phyloP scores from a whole-genome alignment of 2,113 vertebrate genomes.

The Diphyllodes magnificus region DNA sequence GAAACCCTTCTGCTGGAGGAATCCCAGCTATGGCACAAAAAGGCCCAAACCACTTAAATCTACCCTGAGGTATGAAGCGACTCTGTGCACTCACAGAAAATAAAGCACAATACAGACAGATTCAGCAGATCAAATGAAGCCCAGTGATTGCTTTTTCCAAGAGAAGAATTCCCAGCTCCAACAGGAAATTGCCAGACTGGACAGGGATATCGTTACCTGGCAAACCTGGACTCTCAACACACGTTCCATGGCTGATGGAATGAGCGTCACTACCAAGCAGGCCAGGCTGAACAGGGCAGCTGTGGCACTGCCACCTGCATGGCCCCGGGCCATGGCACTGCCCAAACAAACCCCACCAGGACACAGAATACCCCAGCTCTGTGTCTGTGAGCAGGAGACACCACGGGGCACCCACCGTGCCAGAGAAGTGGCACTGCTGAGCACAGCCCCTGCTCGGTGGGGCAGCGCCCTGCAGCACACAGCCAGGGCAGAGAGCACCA shows the following conservation, averaged over 20 bases:
- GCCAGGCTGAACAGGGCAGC: background rate
- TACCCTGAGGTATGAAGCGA: background rate
- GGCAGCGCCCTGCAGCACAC: background rate
- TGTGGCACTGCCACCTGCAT: background rate
- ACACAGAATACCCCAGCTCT: background rate
- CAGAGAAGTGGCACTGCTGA: background rate
- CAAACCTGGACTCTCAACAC: background rate
- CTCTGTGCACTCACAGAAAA: background rate
- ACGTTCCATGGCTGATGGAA: fast-evolving
- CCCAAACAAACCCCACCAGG: background rate
- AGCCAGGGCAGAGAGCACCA: background rate
- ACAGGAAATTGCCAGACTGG: background rate
- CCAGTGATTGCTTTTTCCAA: background rate
- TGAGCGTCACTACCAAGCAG: background rate
- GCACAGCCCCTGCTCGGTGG: background rate
- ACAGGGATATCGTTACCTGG: background rate
- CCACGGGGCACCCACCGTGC: background rate
- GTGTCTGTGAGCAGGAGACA: background rate
- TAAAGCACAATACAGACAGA: background rate
- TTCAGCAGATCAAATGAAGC: background rate
- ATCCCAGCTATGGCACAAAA: background rate
- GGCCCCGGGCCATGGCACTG: background rate
- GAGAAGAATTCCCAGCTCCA: background rate
- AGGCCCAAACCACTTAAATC: background rate
- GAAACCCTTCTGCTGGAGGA: background rate